These are phyloP conservation scores for Seladonia tumulorum DNA, from an alignment of 2,888 invertebrate species.

Conservation along the genomic window DNA sequence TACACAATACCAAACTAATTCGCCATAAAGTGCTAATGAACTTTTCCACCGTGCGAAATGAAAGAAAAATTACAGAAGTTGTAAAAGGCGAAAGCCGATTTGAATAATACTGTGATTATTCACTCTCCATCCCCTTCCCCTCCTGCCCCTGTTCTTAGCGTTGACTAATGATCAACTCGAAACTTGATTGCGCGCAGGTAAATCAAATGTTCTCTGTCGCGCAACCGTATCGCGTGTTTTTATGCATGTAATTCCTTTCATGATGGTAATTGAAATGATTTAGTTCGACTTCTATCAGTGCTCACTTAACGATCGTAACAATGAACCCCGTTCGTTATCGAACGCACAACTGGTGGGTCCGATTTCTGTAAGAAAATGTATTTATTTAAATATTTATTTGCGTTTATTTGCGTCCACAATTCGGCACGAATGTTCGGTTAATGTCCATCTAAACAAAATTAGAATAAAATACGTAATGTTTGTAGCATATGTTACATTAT, in stretches of 20 bases:
- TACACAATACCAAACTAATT: conserved; percentile 40
- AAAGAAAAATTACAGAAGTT: conserved; percentile 66
- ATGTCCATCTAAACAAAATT: too few relatives aligned
- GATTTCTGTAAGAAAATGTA: neutral
- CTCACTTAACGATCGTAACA: neutral
- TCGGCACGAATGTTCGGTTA: too few relatives aligned
- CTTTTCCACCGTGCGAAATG: conserved; percentile 38
- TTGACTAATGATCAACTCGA: conserved; percentile 65
- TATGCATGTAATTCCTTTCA: neutral
- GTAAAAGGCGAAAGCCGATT: conserved; percentile 62
- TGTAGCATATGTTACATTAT: too few relatives aligned
- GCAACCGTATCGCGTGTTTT: neutral
- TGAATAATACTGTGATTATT: conserved; percentile 75
- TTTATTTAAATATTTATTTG: neutral
- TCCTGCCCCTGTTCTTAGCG: conserved; percentile 48
- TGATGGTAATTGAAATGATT: conserved; percentile 41
- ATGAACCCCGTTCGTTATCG: neutral
- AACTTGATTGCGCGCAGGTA: conserved; percentile 59
- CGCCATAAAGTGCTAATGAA: conserved; percentile 48
- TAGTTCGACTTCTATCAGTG: neutral
- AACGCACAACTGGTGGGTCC: neutral
- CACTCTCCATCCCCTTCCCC: conserved; percentile 39
- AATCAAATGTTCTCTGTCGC: conserved; percentile 28
- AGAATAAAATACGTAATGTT: too few relatives aligned
- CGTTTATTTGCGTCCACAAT: too few relatives aligned